Base-by-base conservation (phyloP, 2,113 vertebrate genomes). In the Polypterus senegalus region DNA sequence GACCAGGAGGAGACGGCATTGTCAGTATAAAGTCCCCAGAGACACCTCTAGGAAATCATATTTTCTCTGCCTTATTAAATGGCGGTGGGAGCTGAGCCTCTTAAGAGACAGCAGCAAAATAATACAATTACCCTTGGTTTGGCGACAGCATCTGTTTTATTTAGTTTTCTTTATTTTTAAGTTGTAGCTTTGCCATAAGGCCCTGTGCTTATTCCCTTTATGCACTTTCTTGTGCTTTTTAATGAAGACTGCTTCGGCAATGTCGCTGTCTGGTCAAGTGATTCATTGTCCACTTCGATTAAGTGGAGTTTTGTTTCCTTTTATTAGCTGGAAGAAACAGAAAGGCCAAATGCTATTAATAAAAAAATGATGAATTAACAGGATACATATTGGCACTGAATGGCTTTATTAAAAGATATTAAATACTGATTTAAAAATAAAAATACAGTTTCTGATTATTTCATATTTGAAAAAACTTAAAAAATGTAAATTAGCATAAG, bases 1-100 rank as follows among this genome's bases (percentile, higher is more conserved):
- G 27, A 61, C 4, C 65, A 60, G 64, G 57, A 44, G 48, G 48
- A 8, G 47, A 53, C 45, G 54, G 3, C 48, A 45, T 62, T 48
- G 49, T 65, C 62, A 63, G 61, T 65, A 59, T 47, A 63, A 3
- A 55, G 57, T 61, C 70, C 63, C 49, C 52, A 59, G 60, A 58
- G 56, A 58, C 47, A 65, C 63, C 49, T 57, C 66, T 60, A 65
- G 69, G 73, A 73, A 73, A 77, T 69, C 67, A 27, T 27, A 63
- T 73, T 74, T 73, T 73, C 70, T 68, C 72, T 69, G 72, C 65
- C 66, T 74, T 71, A 74, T 72, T 69, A 72, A 76, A 74, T 68
- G 72, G 58, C 45, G 58, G 57, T 52, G 52, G 51, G 45, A 46
- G 59, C 64, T 61, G 62, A 61, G 8, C 47, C 57, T 66, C 65